Evolutionary conservation across 2,113 vertebrate species (phyloP), one percentile per base, ranked within the genome.

Genomic region (Barbus barbus): DNA sequence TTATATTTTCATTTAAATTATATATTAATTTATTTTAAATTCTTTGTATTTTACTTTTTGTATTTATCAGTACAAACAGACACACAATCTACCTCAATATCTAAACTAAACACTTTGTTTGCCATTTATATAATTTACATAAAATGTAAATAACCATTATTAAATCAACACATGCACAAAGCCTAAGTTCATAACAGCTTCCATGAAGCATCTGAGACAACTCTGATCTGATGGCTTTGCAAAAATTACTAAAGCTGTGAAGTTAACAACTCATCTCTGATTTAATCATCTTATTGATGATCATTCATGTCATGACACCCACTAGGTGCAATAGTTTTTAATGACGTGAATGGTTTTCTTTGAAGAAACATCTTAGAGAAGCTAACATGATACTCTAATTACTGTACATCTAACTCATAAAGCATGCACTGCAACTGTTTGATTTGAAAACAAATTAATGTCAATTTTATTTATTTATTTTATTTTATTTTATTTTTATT

Each of bases 1-100:
- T 31, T 5, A 28, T 53, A 83, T 44, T 76, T 75, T 24, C 38
- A 83, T 63, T 63, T 36, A 14, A 75, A 83, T 75, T 11, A 65
- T 51, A 18, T 63, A 36, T n/a, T n/a, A n/a, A n/a, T 83, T 56
- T 61, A 12, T 65, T 31, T 36, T 36, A 36, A 4, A 31, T 41
- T 48, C 7, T 24, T 48, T 20, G 65, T 77, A 18, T 75, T 60
- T 20, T 48, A 65, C 46, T 46, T 67, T 77, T 53, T 77, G 61
- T 9, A 3, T 77, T 48, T 1, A 53, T 33, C 4, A 51, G 6
- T 2, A 4, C 16, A 84, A 56, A 48, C n/a, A 20, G 14, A 31
- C 69, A 24, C 5, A 75, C 53, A 69, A 81, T 79, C 14, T 36
- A 56, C 28, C 12, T 4, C 22, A 60, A 60, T 51, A 41, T 38